Conservation (phyloP, 2,888 invertebrate genomes). For the Chorisops tibialis region DNA sequence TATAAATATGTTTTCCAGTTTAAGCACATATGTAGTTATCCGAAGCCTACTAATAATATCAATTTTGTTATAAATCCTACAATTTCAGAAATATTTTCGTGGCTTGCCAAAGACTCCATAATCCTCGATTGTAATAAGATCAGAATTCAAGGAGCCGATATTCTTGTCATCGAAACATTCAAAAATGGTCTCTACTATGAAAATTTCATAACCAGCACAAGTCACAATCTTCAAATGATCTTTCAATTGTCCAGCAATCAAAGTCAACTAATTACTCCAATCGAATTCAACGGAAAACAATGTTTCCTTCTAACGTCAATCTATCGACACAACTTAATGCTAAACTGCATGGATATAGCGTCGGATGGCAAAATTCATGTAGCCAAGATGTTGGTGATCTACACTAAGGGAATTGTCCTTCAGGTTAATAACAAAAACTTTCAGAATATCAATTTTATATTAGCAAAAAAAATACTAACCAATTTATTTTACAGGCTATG, state of each 20-base stretch:
- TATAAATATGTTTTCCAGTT: no score
- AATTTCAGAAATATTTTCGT: constrained; percentile 27
- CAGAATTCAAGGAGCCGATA: constrained; percentile 32
- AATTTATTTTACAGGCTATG: neutral
- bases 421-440: neutral
- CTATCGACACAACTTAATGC: neutral
- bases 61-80: no score
- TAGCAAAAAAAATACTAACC: no score
- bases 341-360: neutral
- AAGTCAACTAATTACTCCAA: constrained; percentile 15
- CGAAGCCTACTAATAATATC: no score
- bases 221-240: constrained; percentile 24
- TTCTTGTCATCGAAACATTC: constrained; percentile 34
- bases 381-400: neutral
- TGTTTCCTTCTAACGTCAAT: neutral
- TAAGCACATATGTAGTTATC: no score
- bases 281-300: constrained; percentile 2
- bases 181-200: constrained; percentile 26
- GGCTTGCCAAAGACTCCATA: constrained; percentile 34
- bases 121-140: constrained; percentile 35
- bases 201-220: constrained; percentile 29
- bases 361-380: neutral
- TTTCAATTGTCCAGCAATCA: constrained; percentile 28
- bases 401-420: constrained; percentile 1
- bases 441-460: no score